Evolutionary conservation across 2,797 vertebrate genomes (phyloP).

Genomic region (Phataginus tricuspis): DNA sequence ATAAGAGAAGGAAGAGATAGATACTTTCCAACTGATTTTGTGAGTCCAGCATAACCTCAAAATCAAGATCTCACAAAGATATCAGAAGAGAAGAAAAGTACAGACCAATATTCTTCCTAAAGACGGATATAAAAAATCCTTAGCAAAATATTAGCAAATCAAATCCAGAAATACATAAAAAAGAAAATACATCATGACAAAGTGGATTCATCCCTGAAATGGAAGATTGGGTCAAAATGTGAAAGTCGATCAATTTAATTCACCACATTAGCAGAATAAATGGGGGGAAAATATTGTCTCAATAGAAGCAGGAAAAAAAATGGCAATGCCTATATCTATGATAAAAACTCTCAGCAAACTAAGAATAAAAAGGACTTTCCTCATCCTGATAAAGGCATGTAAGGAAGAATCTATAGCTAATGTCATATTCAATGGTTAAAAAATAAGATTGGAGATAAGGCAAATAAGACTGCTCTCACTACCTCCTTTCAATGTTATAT

Average conservation of each 20-base stretch:
- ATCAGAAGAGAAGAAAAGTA: constrained; percentile 24
- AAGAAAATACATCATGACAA: not conserved
- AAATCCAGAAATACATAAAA: not conserved
- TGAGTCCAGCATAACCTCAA: not conserved
- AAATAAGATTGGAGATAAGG: not conserved
- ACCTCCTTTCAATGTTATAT: not conserved
- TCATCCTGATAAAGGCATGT: not conserved
- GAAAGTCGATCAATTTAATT: constrained; percentile 27
- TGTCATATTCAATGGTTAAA: not conserved
- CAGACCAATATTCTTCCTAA: not conserved
- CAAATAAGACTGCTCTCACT: not conserved
- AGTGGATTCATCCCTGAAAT: not conserved
- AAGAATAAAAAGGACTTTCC: not conserved
- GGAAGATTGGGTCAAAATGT: not conserved
- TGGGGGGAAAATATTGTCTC: not conserved
- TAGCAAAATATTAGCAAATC: not conserved
- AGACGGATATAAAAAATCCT: not conserved
- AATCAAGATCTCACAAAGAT: constrained; percentile 35
- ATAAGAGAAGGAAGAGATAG: not conserved
- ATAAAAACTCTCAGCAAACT: constrained; percentile 16
- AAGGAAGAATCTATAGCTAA: not conserved
- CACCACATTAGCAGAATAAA: not conserved
- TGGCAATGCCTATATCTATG: not conserved
- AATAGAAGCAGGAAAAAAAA: not conserved
- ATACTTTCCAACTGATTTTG: not conserved